Evolutionary conservation across 1,140 invertebrate genomes (phyloP).

Genomic region (Meloidogyne floridensis): DNA sequence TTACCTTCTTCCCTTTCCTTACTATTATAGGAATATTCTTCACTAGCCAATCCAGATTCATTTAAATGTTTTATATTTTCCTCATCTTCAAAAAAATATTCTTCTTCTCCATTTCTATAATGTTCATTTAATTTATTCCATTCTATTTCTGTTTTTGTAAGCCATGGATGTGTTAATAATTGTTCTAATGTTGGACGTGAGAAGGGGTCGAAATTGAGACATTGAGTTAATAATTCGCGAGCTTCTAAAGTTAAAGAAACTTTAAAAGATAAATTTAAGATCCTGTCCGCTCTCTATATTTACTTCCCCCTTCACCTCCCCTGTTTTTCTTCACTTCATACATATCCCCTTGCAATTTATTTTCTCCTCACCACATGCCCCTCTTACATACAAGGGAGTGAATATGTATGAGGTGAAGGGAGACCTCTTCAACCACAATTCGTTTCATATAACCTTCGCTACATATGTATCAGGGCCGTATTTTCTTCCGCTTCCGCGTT

Average conservation of each 20-base stretch:
- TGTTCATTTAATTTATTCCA: conserved; percentile 32
- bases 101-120: background rate
- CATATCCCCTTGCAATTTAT: too few species aligned
- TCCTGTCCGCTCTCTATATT: background rate
- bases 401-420: too few species aligned
- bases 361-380: too few species aligned
- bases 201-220: conserved; percentile 38
- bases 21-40: background rate
- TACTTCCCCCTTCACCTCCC: background rate
- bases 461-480: too few species aligned
- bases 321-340: too few species aligned
- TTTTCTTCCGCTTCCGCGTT: too few species aligned
- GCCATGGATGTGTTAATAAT: conserved; percentile 40
- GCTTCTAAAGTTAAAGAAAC: conserved; percentile 31
- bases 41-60: conserved; percentile 21
- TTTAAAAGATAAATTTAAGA: background rate
- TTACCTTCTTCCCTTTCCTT: background rate
- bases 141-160: conserved; percentile 23
- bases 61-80: background rate
- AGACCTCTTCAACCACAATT: too few species aligned
- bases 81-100: conserved; percentile 1
- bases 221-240: conserved; percentile 42
- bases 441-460: too few species aligned
- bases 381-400: too few species aligned
- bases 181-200: conserved; percentile 39